Evolutionary conservation across 1,140 invertebrate genomes (phyloP).

Genomic region (Leptinotarsa undecemlineata): DNA sequence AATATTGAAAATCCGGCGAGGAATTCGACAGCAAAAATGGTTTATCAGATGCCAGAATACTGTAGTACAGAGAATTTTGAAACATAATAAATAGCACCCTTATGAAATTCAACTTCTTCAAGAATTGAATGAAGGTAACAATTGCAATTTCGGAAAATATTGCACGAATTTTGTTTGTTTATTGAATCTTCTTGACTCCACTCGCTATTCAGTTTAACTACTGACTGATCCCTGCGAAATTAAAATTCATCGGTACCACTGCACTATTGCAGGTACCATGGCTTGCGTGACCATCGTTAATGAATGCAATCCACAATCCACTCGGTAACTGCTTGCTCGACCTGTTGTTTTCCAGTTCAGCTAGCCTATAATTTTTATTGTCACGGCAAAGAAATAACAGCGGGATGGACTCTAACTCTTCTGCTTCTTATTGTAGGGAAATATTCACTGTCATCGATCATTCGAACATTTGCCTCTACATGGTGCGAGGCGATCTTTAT

Average conservation of each 20-base stretch:
- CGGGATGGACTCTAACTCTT: conserved; percentile 21
- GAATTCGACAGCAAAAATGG: too few relatives aligned
- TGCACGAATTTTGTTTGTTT: neutral
- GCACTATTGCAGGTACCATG: neutral
- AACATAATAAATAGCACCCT: too few relatives aligned
- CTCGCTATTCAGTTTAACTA: too few relatives aligned
- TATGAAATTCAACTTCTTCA: too few relatives aligned
- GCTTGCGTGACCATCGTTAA: conserved; percentile 64
- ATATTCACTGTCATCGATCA: conserved; percentile 37
- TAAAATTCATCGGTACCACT: neutral
- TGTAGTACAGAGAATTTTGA: too few relatives aligned
- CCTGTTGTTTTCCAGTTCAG: conserved; percentile 67
- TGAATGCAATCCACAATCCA: conserved; percentile 67
- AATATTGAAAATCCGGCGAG: too few relatives aligned
- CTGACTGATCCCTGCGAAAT: neutral
- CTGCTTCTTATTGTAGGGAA: conserved; percentile 44
- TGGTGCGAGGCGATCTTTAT: too few relatives aligned
- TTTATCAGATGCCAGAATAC: too few relatives aligned
- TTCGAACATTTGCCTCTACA: conserved; percentile 15
- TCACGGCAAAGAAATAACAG: conserved; percentile 45
- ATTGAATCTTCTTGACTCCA: too few relatives aligned
- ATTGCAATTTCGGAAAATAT: neutral
- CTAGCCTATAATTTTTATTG: conserved; percentile 70
- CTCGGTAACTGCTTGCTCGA: conserved; percentile 51
- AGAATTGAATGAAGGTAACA: too few relatives aligned